A percentile compares a stretch with the other conserved stretches of the same genome.
Conservation (phyloP, 2,113 vertebrate species). For the Varanus salvator region DNA sequence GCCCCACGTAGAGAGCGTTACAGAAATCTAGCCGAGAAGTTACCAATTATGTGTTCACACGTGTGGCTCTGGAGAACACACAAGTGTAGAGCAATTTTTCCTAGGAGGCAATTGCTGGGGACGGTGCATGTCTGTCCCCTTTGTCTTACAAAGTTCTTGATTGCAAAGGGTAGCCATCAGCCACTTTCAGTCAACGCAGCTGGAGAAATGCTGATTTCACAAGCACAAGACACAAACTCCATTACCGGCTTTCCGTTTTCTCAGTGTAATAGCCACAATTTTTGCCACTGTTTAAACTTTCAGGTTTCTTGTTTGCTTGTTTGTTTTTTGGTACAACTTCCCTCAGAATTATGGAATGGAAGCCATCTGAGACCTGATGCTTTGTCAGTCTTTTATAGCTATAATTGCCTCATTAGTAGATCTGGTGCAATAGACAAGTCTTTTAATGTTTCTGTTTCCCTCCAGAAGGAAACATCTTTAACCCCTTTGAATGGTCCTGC, state of each 20-base stretch:
- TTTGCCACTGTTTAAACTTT: constrained; percentile 17
- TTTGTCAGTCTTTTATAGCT: constrained; percentile 20
- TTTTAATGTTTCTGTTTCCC: neutral
- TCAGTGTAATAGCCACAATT: neutral
- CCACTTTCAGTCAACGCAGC: neutral
- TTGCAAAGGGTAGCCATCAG: neutral
- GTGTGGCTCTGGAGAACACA: neutral
- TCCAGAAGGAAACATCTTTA: neutral
- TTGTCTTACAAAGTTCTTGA: neutral
- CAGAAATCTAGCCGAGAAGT: too few relatives aligned
- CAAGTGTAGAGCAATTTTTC: neutral
- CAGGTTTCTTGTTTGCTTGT: too few relatives aligned
- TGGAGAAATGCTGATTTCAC: neutral
- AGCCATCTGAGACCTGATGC: neutral
- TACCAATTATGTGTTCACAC: constrained; percentile 52
- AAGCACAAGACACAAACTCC: neutral
- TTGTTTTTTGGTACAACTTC: neutral
- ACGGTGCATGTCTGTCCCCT: neutral
- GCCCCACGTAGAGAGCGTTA: too few relatives aligned
- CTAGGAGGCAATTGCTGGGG: neutral
- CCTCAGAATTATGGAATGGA: neutral
- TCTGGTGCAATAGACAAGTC: neutral
- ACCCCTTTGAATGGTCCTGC: fast-evolving
- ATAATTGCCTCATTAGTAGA: constrained; percentile 6
- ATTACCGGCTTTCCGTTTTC: neutral